Conservation (phyloP, 2,888 invertebrate genomes). For the Ametastegia equiseti region DNA sequence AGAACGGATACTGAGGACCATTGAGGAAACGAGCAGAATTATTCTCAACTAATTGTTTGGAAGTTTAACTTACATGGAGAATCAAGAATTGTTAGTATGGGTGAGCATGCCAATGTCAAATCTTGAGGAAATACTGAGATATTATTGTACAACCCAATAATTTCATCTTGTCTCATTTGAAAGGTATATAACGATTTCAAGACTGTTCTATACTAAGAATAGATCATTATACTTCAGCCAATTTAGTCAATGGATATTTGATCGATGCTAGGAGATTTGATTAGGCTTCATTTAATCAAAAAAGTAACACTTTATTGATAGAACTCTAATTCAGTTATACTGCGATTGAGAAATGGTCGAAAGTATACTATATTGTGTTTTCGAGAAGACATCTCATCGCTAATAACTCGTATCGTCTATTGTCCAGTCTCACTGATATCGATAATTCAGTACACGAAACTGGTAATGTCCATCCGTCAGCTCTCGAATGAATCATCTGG, state of each 20-base stretch:
- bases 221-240: background rate
- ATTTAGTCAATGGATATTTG: no score
- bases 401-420: no score
- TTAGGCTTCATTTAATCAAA: background rate
- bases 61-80: background rate
- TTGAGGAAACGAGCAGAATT: background rate
- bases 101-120: background rate
- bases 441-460: no score
- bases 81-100: background rate
- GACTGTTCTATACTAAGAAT: background rate
- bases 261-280: no score
- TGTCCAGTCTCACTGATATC: no score
- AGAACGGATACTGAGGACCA: background rate
- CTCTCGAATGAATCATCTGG: no score
- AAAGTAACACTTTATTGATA: background rate
- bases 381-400: no score
- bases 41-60: background rate
- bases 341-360: no score
- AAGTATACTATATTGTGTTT: background rate
- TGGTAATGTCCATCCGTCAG: no score
- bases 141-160: no score
- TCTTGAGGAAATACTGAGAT: background rate
- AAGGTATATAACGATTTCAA: background rate
- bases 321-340: background rate
- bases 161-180: background rate